Evolutionary conservation across 2,888 invertebrate genomes (phyloP), one percentile per base, ranked within the genome.

Genomic region (Drosophila fungiperda): DNA sequence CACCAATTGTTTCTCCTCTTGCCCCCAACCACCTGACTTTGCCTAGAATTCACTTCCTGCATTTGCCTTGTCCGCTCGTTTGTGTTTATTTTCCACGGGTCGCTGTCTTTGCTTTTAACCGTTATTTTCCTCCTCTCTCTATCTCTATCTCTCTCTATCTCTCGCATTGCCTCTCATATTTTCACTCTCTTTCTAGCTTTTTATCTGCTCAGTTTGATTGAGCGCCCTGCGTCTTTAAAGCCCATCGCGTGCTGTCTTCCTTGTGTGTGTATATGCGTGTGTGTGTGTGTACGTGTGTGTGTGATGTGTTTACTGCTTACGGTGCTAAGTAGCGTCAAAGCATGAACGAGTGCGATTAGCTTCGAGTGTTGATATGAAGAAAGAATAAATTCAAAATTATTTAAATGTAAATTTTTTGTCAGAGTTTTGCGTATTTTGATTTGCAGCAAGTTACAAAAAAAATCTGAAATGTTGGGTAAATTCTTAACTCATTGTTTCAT

Each of bases 11-110:
- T 23, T n/a, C 45, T 32, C 9, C 1, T 9, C 38, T 29, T 38
- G 3, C n/a, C 9, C 11, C 32, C 9, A 29, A 29, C 17, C 48
- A 0, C 15, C n/a, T 15, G 8, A 3, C 23, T 8, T 15, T 23
- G 23, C 15, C 45, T 23, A 45, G 20, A 38, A 32, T 76, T 64
- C 66, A 82, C 76, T 71, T 73, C 74, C 63, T 68, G 80, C 62
- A 45, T 58, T 53, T 69, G 58, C 50, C 61, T 57, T 32, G 52
- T 57, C 72, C 80, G 60, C 71, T 66, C 65, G 69, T 73, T 83
- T 83, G 64, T 82, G 86, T 89, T 89, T 85, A 86, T 87, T 88
- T 88, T 70, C 80, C 73, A 74, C 88, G 86, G 78, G 83, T 89
- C 83, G 88, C 83, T 85, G 86, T 80, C 90, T 80, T 60, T 84